phyloP scores from a whole-genome alignment of 92 coral and sea anemone genomes.

The Parazoanthus atlanticus region DNA sequence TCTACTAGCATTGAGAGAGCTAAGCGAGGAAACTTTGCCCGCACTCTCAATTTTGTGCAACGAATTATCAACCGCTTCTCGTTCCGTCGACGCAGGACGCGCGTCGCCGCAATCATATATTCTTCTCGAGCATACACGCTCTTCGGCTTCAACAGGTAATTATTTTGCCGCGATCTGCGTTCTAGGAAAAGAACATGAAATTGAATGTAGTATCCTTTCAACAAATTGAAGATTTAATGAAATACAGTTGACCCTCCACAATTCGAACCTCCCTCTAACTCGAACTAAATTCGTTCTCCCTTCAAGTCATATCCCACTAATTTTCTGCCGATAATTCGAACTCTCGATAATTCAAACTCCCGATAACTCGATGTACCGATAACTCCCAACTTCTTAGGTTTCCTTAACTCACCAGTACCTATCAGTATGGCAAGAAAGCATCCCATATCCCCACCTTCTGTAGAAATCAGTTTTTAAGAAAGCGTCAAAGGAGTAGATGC shows the following conservation, averaged over 20 bases:
- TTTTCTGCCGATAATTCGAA: too few species aligned
- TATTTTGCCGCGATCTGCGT: background rate
- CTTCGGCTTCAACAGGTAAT: conserved; percentile 42
- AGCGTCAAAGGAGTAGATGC: too few species aligned
- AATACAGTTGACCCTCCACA: too few species aligned
- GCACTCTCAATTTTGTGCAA: conserved; percentile 54
- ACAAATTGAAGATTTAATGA: background rate
- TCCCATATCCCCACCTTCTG: too few species aligned
- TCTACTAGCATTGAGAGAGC: conserved; percentile 18
- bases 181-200: background rate
- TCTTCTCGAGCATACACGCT: conserved; percentile 48
- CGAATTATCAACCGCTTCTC: conserved; percentile 66
- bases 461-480: too few species aligned
- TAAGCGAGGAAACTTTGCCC: conserved; percentile 25
- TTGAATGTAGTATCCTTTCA: background rate
- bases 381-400: too few species aligned
- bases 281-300: background rate
- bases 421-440: too few species aligned
- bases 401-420: too few species aligned
- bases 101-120: conserved; percentile 70
- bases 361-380: background rate
- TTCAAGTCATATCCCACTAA: too few species aligned
- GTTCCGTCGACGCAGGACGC: conserved; percentile 63
- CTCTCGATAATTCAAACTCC: too few species aligned
- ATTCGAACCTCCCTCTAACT: background rate